Base-by-base conservation (phyloP, 2,797 vertebrate species). In the Champsocephalus esox region DNA sequence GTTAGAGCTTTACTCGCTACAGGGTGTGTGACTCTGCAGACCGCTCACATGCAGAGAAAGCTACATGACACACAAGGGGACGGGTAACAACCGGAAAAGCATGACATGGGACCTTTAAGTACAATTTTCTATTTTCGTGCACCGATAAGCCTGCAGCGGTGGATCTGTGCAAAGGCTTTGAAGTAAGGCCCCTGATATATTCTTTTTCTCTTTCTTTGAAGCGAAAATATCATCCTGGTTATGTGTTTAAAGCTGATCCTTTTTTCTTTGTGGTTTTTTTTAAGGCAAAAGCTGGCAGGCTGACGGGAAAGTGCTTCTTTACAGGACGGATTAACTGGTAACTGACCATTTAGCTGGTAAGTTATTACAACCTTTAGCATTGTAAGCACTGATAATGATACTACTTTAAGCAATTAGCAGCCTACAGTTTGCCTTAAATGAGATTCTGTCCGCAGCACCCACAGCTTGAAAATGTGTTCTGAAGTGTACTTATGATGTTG, bases 251-350 rank as follows among this genome's bases (percentile, higher is more conserved):
- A n/a, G 21, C n/a, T 60, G 3, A 43, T 45, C 12, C 0, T 2
- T 19, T 14, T 14, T 44, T 48, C 69, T 71, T 73, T 3, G 70
- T 57, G 61, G 11, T 81, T 8, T 12, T 12, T 80, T 74, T 84
- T 14, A 69, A 96, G 96, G 94, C 95, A 96, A 96, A 98, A 99
- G 96, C 98, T 99, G 98, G 98, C 98, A 98, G 98, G 98, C 97
- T 99, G 97, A 99, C 96, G 92, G 92, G 92, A 89, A 95, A 94
- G 89, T 95, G 90, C 95, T 94, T 94, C 95, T 96, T 95, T 96
- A 97, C 97, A 96, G 98, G 98, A 99, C 98, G 98, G 98, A 99
- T 98, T 96, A 97, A 96, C 98, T 97, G 98, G 98, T 98, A 99
- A 97, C 96, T 97, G 98, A 99, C 98, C 98, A 94, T 97, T 99